Evolutionary conservation across 2,888 invertebrate species (phyloP).

Genomic region (Drosophila diplacantha): DNA sequence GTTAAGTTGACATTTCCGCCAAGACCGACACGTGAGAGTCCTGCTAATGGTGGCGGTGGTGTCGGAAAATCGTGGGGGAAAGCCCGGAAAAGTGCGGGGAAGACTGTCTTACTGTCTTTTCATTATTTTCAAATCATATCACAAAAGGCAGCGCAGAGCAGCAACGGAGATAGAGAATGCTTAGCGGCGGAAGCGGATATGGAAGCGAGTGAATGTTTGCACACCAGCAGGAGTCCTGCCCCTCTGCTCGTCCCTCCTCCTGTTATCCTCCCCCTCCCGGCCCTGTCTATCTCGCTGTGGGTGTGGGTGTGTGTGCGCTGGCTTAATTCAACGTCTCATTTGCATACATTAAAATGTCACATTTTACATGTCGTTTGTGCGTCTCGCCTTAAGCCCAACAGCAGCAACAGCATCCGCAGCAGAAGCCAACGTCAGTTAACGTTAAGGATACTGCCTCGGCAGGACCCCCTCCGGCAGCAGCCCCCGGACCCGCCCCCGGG

Average conservation of each 20-base stretch:
- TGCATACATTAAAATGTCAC: slow-evolving; percentile 73
- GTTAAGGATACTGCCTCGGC: slow-evolving; percentile 48
- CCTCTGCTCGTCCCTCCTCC: neutral
- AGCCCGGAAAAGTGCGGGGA: slow-evolving; percentile 11
- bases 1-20: slow-evolving; percentile 70
- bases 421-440: slow-evolving; percentile 59
- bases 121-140: slow-evolving; percentile 73
- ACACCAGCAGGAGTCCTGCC: slow-evolving; percentile 24
- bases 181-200: slow-evolving; percentile 64
- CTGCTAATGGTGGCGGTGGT: slow-evolving; percentile 16
- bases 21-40: slow-evolving; percentile 18
- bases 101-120: slow-evolving; percentile 52
- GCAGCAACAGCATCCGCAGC: slow-evolving; percentile 41
- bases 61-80: slow-evolving; percentile 21
- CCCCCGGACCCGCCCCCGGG: neutral
- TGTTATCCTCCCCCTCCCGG: neutral
- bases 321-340: slow-evolving; percentile 72
- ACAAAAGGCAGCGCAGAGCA: slow-evolving; percentile 32
- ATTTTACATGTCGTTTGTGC: slow-evolving; percentile 73
- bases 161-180: slow-evolving; percentile 11
- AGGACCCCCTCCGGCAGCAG: slow-evolving; percentile 4
- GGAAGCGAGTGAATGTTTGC: slow-evolving; percentile 57
- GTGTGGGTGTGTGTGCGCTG: slow-evolving; percentile 39
- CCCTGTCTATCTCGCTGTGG: slow-evolving; percentile 21
- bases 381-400: slow-evolving; percentile 59